Conservation (phyloP, 2,113 vertebrate species). For the Myotis yumanensis region DNA sequence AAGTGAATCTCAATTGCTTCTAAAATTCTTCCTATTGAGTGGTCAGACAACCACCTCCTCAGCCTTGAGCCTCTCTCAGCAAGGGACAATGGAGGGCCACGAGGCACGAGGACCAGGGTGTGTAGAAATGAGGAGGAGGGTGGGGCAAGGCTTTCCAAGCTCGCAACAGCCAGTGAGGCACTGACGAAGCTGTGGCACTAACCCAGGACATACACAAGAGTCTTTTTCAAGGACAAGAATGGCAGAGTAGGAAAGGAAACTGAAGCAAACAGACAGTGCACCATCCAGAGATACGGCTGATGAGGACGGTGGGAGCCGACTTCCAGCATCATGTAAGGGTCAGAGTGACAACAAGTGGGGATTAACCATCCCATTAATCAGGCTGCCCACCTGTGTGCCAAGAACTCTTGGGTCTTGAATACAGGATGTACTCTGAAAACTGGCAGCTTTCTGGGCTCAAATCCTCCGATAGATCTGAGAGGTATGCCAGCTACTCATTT, state of each 20-base stretch:
- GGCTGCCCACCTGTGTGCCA: constrained; percentile 19
- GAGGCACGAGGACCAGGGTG: not conserved
- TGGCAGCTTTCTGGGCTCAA: not conserved
- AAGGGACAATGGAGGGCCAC: not conserved
- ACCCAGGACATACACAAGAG: not conserved
- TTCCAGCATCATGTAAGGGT: not conserved
- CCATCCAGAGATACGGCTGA: not conserved
- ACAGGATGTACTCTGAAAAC: constrained; percentile 41
- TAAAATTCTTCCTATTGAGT: not conserved
- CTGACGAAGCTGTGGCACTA: not conserved
- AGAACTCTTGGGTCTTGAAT: not conserved
- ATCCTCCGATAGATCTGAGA: not conserved
- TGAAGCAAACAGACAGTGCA: not conserved
- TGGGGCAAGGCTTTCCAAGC: not conserved
- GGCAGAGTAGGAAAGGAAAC: not conserved
- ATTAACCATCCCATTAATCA: not conserved
- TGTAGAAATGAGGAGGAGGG: not conserved
- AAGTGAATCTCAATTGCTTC: not conserved
- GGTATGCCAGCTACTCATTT: constrained; percentile 20
- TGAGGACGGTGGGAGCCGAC: not conserved
- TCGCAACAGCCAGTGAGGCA: not conserved
- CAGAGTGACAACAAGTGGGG: not conserved
- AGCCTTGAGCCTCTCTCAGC: not conserved
- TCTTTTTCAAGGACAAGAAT: constrained; percentile 17
- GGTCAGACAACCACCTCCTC: not conserved